Evolutionary conservation across 2,113 vertebrate species (phyloP), one percentile per base, ranked within the genome.

Genomic region (Nerophis ophidion): DNA sequence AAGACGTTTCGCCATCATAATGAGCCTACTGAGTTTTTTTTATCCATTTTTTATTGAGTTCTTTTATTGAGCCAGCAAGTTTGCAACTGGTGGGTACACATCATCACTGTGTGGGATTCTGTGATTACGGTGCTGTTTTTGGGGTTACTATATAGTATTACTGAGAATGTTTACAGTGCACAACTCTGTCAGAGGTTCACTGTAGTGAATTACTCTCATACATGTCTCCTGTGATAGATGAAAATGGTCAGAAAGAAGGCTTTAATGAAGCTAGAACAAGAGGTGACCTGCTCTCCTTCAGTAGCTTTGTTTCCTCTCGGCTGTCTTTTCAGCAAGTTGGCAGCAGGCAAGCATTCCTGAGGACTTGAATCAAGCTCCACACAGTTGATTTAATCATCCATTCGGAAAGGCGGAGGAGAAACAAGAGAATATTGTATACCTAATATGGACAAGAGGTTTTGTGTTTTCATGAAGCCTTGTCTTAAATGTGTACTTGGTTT

Each of bases 401-500:
- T 91, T 96, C 91, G 85, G 82, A 86, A 86, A 82, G 81, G 80
- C 79, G 63, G 70, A 82, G 79, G 88, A 91, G 83, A 84, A 86
- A 85, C 75, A 80, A 87, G 74, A 81, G 89, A 91, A 90, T 90
- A 86, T 93, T 93, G 91, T 89, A 93, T 94, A 87, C 94, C 97
- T 96, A 98, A 99, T 99, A 98, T 93, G 97, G 97, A 93, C 91
- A 98, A 94, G 91, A 93, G 86, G 84, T 89, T 91, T 90, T 85
- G 87, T 55, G 60, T 72, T 72, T 26, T 82, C 63, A 75, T 65
- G 67, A 75, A 66, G 48, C 80, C 75, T 58, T 75, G 79, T 75
- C 61, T 65, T 26, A 26, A 66, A 63, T 68, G 56, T 77, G 73
- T 77, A 66, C 71, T 69, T 48, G 65, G 73, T 52, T 51, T 84